phyloP scores from a whole-genome alignment of 1,140 invertebrate genomes.

The Trichonephila clavipes region DNA sequence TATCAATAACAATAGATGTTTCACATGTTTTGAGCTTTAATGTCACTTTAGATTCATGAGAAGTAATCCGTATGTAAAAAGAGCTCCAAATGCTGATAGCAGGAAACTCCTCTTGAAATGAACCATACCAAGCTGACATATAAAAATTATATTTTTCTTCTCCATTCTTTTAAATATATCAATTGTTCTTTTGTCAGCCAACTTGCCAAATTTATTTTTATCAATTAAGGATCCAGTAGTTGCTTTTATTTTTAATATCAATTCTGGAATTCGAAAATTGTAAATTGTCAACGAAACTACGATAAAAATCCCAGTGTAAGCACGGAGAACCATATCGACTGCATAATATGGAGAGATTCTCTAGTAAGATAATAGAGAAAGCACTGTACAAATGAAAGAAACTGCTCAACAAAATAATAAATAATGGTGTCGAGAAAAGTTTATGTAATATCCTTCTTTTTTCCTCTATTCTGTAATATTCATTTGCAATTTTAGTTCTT shows the following conservation, averaged over 20 bases:
- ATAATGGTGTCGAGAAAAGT: background rate
- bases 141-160: background rate
- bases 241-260: background rate
- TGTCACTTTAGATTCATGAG: background rate
- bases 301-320: background rate
- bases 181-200: no score
- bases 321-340: background rate
- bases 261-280: background rate
- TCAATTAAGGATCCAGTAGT: background rate
- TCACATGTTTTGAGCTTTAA: background rate
- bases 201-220: background rate
- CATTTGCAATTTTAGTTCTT: background rate
- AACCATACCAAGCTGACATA: background rate
- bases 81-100: background rate
- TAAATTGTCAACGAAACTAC: background rate
- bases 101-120: background rate
- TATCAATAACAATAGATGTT: no score
- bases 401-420: background rate
- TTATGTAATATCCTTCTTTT: background rate
- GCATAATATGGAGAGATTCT: background rate
- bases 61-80: background rate
- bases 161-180: background rate
- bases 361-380: background rate
- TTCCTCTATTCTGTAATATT: background rate
- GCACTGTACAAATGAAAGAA: background rate